Conservation (phyloP, 1,140 invertebrate species). For the Anthonomus grandis region DNA sequence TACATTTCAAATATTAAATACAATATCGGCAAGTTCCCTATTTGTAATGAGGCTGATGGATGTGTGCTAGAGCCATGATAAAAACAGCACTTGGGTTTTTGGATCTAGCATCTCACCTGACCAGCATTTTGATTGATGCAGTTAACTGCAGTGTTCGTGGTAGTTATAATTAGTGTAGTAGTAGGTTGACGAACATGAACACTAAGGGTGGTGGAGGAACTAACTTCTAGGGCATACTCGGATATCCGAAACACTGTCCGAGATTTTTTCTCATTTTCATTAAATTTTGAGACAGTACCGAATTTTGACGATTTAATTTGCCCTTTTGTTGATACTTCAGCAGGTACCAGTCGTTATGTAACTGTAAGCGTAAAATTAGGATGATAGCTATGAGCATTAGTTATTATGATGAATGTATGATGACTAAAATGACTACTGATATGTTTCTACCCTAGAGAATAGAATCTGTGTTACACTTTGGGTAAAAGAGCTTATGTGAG, state of each 20-base stretch:
- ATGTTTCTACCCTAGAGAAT: too few species aligned
- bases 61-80: constrained; percentile 16
- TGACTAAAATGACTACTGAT: too few species aligned
- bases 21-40: too few species aligned
- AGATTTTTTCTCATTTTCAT: constrained; percentile 27
- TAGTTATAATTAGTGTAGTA: constrained; percentile 11
- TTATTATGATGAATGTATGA: too few species aligned
- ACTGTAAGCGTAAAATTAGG: constrained; percentile 17
- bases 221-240: constrained; percentile 24
- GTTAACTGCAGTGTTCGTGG: constrained; percentile 12
- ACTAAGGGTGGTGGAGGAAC: constrained; percentile 9
- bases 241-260: constrained; percentile 27
- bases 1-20: too few species aligned
- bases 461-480: too few species aligned
- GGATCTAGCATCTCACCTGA: constrained; percentile 26
- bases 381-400: too few species aligned
- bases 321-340: constrained; percentile 20
- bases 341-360: constrained; percentile 25
- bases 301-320: constrained; percentile 23
- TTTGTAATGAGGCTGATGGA: constrained; percentile 16
- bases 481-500: too few species aligned
- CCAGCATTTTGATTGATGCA: constrained; percentile 11
- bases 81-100: constrained; percentile 20
- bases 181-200: constrained; percentile 13
- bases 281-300: constrained; percentile 25